phyloP scores from a whole-genome alignment of 2,113 vertebrate species.

The Heterochromis multidens region DNA sequence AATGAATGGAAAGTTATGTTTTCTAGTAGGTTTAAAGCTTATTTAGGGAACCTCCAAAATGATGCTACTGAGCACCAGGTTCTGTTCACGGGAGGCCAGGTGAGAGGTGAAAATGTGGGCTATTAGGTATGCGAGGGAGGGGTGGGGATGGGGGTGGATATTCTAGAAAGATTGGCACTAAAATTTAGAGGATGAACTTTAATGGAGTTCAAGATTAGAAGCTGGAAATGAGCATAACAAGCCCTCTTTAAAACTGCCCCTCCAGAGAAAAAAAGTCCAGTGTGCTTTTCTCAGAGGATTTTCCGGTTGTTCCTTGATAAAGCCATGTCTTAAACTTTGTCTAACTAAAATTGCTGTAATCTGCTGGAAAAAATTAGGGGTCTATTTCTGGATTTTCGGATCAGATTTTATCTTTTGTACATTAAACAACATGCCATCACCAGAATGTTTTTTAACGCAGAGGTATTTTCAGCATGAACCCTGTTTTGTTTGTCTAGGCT shows the following conservation, averaged over 20 bases:
- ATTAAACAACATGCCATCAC: neutral
- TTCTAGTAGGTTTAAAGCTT: neutral
- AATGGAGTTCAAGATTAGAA: neutral
- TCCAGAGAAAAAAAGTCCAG: neutral
- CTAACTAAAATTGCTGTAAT: neutral
- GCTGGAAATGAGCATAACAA: neutral
- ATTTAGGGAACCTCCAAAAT: too few species aligned
- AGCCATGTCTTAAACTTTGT: neutral
- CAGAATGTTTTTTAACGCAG: neutral
- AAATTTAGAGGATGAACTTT: too few species aligned
- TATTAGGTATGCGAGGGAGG: too few species aligned
- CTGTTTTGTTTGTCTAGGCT: neutral
- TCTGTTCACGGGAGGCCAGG: too few species aligned
- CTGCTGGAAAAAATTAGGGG: neutral
- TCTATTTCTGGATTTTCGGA: neutral
- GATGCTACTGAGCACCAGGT: too few species aligned
- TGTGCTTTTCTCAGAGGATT: neutral
- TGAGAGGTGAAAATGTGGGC: too few species aligned
- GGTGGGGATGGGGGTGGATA: too few species aligned
- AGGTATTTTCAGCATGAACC: neutral
- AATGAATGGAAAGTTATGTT: neutral
- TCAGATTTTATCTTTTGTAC: neutral
- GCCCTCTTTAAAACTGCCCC: neutral
- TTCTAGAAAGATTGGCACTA: too few species aligned
- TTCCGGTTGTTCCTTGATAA: neutral